phyloP scores from a whole-genome alignment of 2,113 vertebrate species.

The Sterna hirundo region DNA sequence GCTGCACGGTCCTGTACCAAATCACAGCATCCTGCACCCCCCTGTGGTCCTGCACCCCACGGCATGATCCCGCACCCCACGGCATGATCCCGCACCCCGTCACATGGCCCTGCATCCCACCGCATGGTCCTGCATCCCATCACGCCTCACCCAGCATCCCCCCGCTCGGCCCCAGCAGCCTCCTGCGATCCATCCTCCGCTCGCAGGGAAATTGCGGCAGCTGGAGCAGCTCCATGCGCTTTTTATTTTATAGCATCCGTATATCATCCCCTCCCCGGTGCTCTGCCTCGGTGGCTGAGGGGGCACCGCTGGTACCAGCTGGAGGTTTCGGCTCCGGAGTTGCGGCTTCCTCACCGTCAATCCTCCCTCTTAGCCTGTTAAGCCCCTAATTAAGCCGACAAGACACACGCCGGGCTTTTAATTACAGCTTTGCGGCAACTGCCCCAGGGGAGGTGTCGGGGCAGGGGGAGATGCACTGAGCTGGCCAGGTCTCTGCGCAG shows the following conservation, averaged over 20 bases:
- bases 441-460: not conserved
- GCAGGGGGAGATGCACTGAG: not conserved
- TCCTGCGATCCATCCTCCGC: not conserved
- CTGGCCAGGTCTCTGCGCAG: not conserved
- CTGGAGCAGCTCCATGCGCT: not conserved
- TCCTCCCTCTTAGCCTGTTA: not conserved
- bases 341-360: not conserved
- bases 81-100: accelerated
- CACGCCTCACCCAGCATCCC: not conserved
- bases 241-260: not conserved
- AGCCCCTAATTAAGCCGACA: not conserved
- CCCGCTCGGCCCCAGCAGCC: accelerated
- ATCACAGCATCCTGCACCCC: not conserved
- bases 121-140: not conserved
- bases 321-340: accelerated
- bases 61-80: not conserved
- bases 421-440: not conserved
- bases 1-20: not conserved
- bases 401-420: not conserved
- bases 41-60: not conserved
- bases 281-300: not conserved
- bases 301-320: not conserved
- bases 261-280: accelerated
- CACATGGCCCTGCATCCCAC: accelerated
- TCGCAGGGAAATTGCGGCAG: accelerated